A percentile compares a stretch with the other conserved stretches of the same genome.
These are phyloP conservation scores for Alosa sapidissima DNA, from an alignment of 2,797 vertebrate genomes.

Conservation along the genomic window DNA sequence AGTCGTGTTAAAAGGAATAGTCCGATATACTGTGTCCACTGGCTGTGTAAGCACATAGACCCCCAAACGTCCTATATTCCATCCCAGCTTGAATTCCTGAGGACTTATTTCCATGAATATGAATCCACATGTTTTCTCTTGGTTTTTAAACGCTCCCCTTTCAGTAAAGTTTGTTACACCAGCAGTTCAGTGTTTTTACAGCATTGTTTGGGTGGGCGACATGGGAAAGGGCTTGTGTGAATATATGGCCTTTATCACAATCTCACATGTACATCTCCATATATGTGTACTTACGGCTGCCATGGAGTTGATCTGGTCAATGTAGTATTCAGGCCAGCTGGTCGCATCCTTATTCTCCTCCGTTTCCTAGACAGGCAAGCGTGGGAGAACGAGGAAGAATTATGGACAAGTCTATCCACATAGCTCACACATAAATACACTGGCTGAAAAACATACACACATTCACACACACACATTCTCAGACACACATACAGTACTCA, in stretches of 20 bases:
- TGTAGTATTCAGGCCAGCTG: constrained; percentile 99
- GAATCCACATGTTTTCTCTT: background rate
- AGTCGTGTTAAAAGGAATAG: no score
- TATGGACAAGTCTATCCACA: constrained; percentile 20
- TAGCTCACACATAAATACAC: constrained; percentile 21
- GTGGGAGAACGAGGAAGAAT: background rate
- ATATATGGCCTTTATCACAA: background rate
- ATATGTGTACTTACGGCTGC: constrained; percentile 87
- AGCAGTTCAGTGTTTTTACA: background rate
- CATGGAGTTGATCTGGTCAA: constrained; percentile 98
- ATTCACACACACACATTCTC: background rate
- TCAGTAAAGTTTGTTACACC: background rate
- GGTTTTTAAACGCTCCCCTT: background rate
- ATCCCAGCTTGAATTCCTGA: background rate
- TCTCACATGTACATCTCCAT: background rate
- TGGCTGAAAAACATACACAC: background rate
- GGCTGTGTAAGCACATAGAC: background rate
- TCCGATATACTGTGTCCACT: background rate
- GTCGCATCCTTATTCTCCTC: constrained; percentile 99
- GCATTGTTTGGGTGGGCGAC: background rate
- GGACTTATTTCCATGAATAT: background rate
- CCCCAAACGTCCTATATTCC: background rate
- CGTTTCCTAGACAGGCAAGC: constrained; percentile 80
- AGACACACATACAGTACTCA: background rate
- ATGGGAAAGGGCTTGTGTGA: background rate